Base-by-base conservation (phyloP, 2,113 vertebrate species). In the Perca flavescens region DNA sequence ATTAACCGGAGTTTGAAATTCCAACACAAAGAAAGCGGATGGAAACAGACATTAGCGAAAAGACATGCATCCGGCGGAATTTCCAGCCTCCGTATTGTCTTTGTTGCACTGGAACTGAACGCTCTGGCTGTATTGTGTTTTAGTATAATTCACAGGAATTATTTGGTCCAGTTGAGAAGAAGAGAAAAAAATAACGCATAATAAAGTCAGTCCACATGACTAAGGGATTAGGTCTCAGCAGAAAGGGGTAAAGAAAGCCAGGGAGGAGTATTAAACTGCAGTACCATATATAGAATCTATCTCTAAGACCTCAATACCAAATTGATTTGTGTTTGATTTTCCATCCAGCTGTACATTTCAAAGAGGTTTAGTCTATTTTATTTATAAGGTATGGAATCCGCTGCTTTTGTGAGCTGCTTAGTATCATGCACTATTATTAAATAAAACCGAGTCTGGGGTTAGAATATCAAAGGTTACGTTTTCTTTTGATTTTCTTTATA, bases 401-500 rank as follows among this genome's bases (percentile, higher is more conserved):
- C 82, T 82, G 54, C 73, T 72, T 83, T 69, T 80, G 25, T 85
- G 75, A 22, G 61, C 50, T 75, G 57, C 56, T 68, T 74, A 60
- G 69, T 68, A 76, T 87, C 74, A 40, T 67, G 67, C 19, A 4
- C 50, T 68, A 43, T 83, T 88, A 81, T 88, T 83, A 85, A 86
- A 90, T 82, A 86, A 90, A 85, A 82, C 34, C 5, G 74, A 79
- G 64, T 84, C 75, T 72, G 21, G 54, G 73, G 70, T 84, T 82
- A 75, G 58, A 63, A 75, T 89, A 87, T 91, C 81, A 90, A 92
- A 92, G 79, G 74, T 85, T 81, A 25, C 22, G 43, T 81, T 87
- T 88, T 86, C 64, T 73, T 89, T 91, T 91, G 74, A 88, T 82
- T 88, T 81, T 69, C 74, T 88, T 91, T 88, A 74, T 76, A 58